phyloP scores from a whole-genome alignment of 1,140 invertebrate species.

The Drosophila melanica region DNA sequence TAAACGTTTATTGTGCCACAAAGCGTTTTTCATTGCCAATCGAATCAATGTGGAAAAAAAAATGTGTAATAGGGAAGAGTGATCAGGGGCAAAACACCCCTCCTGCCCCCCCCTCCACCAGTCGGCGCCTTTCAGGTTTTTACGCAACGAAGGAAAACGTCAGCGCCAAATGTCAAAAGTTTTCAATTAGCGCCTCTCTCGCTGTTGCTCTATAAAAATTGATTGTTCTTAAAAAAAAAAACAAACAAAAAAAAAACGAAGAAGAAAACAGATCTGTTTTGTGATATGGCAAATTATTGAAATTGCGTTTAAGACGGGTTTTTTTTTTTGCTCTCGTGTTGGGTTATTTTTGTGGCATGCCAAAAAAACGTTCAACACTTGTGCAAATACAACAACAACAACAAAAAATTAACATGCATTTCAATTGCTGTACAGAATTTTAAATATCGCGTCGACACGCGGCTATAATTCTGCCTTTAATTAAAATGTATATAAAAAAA shows the following conservation, averaged over 20 bases:
- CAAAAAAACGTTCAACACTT: constrained; percentile 46
- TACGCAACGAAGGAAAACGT: constrained; percentile 23
- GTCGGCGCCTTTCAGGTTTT: not conserved
- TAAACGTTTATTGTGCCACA: constrained; percentile 71
- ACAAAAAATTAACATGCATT: constrained; percentile 51
- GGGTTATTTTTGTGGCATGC: constrained; percentile 57
- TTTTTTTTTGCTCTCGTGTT: constrained; percentile 17
- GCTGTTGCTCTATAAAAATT: constrained; percentile 28
- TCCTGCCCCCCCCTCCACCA: not conserved
- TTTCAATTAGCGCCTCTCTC: constrained; percentile 62
- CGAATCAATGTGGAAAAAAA: constrained; percentile 48
- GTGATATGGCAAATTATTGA: constrained; percentile 22
- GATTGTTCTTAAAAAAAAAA: constrained; percentile 33
- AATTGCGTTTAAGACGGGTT: constrained; percentile 26
- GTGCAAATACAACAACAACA: constrained; percentile 46
- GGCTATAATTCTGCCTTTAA: constrained; percentile 71
- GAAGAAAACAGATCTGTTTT: constrained; percentile 30
- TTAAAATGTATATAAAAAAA: constrained; percentile 62
- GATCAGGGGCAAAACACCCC: constrained; percentile 30
- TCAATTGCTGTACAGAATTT: constrained; percentile 44
- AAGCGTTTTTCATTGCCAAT: constrained; percentile 76
- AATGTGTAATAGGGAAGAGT: constrained; percentile 22
- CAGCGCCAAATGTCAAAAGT: constrained; percentile 57
- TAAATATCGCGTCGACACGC: constrained; percentile 53
- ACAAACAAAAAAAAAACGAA: too few relatives aligned